Evolutionary conservation across 2,797 vertebrate species (phyloP), one percentile per base, ranked within the genome.

Genomic region (Yasuhikotakia modesta): DNA sequence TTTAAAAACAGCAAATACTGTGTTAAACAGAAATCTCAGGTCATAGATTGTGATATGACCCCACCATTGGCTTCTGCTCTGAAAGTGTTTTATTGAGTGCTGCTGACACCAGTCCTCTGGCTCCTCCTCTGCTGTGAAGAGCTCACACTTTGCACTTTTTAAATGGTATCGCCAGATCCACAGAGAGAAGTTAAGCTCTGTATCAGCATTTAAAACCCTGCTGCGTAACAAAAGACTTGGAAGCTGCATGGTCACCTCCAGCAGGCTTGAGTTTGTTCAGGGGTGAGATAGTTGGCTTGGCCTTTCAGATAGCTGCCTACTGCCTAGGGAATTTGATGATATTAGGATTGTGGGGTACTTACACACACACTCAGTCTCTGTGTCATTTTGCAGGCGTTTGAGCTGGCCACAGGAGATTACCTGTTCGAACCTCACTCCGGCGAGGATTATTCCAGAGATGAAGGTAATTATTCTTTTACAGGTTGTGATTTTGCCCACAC

Each of bases 361-460:
- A 52, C 69, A 39, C 14, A 70, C 13, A 55, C 24, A 5, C 10
- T 11, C 6, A 17, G 14, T 58, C 2, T 64, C 12, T 21, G 2
- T 73, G 0, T 77, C 16, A 58, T 80, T 83, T 16, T 71, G 73
- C 80, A 99, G 96, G 97, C 96, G 5, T 99, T 99, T 82, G 98
- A 99, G 85, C 87, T 99, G 53, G 96, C 96, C 30, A 99, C 98
- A 1, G 98, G 98, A 67, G 98, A 99, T 89, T 99, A 99, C 86
- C 88, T 99, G 73, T 99, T 99, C 45, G 98, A 99, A 66, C 98
- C 98, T 45, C 97, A 99, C 82, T 99, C 98, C 16, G 98, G 97
- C 76, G 97, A 99, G 81, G 96, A 99, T 84, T 99, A 99, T 87
- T 96, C 95, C 35, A 92, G 97, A 84, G 97, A 99, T 88, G 98